Conservation (phyloP, 2,888 invertebrate genomes). For the Platycnemis pennipes region DNA sequence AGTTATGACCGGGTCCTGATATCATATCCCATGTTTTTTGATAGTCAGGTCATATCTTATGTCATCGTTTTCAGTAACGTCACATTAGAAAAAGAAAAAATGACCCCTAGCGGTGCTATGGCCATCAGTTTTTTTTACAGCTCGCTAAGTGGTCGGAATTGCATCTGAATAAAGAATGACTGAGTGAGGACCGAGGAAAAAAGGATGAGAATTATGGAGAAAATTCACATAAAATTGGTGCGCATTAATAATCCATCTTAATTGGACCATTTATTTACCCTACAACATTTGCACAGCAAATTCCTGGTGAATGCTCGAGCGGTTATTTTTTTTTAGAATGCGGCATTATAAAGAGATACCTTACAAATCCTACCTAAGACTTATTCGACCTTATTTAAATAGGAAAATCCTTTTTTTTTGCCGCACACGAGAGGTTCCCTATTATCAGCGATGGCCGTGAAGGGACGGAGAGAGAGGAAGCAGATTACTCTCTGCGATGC, state of each 20-base stretch:
- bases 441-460: neutral
- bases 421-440: neutral
- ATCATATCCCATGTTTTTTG: too few species aligned
- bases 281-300: neutral
- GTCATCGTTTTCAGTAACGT: too few species aligned
- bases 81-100: too few species aligned
- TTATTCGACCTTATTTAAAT: constrained; percentile 36
- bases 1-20: too few species aligned
- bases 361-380: constrained; percentile 7
- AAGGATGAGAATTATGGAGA: neutral
- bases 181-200: too few species aligned
- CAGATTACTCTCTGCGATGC: neutral
- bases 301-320: neutral
- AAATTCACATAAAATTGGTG: neutral
- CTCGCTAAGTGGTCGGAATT: too few species aligned
- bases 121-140: too few species aligned
- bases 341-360: constrained; percentile 27
- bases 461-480: neutral
- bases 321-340: neutral
- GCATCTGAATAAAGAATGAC: too few species aligned
- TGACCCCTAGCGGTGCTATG: too few species aligned
- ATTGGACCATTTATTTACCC: neutral
- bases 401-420: neutral
- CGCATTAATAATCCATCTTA: neutral
- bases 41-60: too few species aligned